These are phyloP conservation scores for Dryadula phaetusa DNA, from an alignment of 2,888 invertebrate species.

Conservation along the genomic window DNA sequence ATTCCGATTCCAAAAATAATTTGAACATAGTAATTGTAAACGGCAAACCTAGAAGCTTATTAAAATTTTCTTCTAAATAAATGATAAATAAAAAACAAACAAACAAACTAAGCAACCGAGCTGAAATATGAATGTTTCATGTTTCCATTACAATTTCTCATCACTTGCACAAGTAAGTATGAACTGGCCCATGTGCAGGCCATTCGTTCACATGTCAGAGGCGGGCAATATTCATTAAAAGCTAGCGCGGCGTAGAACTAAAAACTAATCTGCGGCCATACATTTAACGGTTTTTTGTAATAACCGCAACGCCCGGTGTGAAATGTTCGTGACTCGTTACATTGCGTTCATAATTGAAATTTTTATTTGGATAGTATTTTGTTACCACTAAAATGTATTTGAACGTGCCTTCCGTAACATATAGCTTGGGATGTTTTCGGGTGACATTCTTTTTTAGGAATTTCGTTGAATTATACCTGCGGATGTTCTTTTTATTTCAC, in stretches of 20 bases:
- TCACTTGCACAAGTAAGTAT: neutral
- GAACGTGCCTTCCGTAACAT: neutral
- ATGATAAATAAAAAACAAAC: too few relatives aligned
- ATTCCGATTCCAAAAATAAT: too few relatives aligned
- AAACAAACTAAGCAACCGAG: too few relatives aligned
- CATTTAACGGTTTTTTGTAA: constrained; percentile 37
- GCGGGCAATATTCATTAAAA: constrained; percentile 46
- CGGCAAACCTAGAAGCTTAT: too few relatives aligned
- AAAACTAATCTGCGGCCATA: constrained; percentile 43
- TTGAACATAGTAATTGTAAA: too few relatives aligned
- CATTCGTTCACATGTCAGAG: constrained; percentile 15
- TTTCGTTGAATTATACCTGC: neutral
- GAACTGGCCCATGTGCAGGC: constrained; percentile 10
- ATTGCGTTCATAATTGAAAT: constrained; percentile 39
- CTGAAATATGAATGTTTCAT: neutral
- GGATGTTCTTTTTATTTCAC: too few relatives aligned
- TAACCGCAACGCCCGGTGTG: constrained; percentile 37
- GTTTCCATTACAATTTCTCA: neutral
- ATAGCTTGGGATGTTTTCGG: neutral
- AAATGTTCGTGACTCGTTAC: constrained; percentile 35
- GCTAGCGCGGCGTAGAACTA: constrained; percentile 27
- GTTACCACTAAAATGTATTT: neutral
- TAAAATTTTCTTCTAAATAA: too few relatives aligned
- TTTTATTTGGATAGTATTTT: constrained; percentile 28
- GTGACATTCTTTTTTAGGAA: neutral